phyloP scores from a whole-genome alignment of 2,888 invertebrate genomes.

The Molorchus minor region DNA sequence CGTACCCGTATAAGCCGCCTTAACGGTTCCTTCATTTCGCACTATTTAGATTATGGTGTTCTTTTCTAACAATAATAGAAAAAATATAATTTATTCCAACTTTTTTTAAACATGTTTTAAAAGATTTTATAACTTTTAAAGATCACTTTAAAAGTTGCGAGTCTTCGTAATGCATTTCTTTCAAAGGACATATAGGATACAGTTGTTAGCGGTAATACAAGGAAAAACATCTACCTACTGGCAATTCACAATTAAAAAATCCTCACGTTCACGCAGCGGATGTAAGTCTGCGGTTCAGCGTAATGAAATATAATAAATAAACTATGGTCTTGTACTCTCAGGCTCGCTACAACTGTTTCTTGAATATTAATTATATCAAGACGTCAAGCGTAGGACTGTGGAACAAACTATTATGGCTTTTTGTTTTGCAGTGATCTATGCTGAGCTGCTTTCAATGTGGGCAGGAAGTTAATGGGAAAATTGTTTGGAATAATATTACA shows the following conservation, averaged over 20 bases:
- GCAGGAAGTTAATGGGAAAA: slow-evolving; percentile 15
- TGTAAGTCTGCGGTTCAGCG: slow-evolving; percentile 18
- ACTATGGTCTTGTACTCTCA: background rate
- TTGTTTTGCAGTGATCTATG: too few species aligned
- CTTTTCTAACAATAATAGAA: too few species aligned
- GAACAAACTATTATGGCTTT: slow-evolving; percentile 4
- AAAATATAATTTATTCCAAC: too few species aligned
- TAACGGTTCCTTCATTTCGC: too few species aligned
- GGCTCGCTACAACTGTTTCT: slow-evolving; percentile 15
- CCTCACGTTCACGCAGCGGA: slow-evolving; percentile 15
- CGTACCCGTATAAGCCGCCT: too few species aligned
- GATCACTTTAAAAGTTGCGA: too few species aligned
- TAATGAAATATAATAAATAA: slow-evolving; percentile 5
- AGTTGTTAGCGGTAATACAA: background rate
- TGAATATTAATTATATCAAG: slow-evolving; percentile 22
- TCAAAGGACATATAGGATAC: too few species aligned
- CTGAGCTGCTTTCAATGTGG: slow-evolving; percentile 15
- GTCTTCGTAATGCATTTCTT: too few species aligned
- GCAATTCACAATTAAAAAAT: slow-evolving; percentile 13
- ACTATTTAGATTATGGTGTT: too few species aligned
- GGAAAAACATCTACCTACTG: slow-evolving; percentile 7
- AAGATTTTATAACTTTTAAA: too few species aligned
- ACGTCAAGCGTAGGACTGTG: slow-evolving; percentile 12
- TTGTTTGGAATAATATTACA: slow-evolving; percentile 6
- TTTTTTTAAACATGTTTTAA: too few species aligned